Conservation (phyloP, 1,140 invertebrate species). For the Adelges cooleyi region DNA sequence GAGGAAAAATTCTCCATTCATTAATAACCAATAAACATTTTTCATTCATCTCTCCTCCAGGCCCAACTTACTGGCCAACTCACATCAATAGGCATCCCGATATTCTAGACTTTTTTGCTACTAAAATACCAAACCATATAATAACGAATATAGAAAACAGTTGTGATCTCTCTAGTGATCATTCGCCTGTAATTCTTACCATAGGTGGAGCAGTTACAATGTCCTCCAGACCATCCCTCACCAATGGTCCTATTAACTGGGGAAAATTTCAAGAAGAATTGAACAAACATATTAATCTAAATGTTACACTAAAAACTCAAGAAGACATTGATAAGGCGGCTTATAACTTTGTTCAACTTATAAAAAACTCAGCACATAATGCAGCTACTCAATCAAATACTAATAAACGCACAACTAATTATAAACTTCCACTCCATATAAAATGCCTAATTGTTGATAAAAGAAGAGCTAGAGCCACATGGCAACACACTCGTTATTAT, state of each 20-base stretch:
- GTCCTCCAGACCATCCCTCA: neutral
- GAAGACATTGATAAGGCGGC: neutral
- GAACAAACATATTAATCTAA: neutral
- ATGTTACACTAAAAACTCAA: neutral
- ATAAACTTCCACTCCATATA: neutral
- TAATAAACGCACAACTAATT: neutral
- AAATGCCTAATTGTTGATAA: neutral
- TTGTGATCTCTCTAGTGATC: constrained; percentile 33
- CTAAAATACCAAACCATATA: constrained; percentile 11
- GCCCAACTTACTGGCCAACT: no score
- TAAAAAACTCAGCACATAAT: neutral
- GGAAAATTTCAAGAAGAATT: neutral
- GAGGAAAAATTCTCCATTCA: no score
- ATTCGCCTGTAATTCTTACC: constrained; percentile 31
- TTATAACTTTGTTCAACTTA: neutral
- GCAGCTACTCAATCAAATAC: neutral
- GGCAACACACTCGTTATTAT: neutral
- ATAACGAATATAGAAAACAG: constrained; percentile 29
- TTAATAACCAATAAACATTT: no score
- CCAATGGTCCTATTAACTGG: neutral
- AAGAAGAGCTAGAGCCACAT: neutral
- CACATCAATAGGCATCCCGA: constrained; percentile 29
- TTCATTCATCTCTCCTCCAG: no score
- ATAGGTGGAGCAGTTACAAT: neutral
- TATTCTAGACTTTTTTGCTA: constrained; percentile 36